A percentile compares a stretch with the other conserved stretches of the same genome.
phyloP scores from a whole-genome alignment of 1,140 invertebrate species.

The Cherax destructor region DNA sequence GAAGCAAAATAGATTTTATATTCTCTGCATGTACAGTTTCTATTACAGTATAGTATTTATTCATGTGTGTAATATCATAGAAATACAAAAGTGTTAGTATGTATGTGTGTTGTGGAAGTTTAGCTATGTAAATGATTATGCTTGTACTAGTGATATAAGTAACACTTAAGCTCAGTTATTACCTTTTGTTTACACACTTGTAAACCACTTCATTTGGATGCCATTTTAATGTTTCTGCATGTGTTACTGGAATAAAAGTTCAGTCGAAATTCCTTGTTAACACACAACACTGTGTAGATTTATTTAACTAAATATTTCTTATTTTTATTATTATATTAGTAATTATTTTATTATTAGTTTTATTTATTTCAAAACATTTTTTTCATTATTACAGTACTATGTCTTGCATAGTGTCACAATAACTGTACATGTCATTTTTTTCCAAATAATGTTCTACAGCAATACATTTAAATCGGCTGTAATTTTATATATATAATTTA shows the following conservation, averaged over 20 bases:
- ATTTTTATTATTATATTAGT: no score
- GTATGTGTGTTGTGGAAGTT: neutral
- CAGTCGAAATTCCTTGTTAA: neutral
- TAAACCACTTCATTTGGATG: no score
- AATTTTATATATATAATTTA: no score
- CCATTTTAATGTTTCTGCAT: neutral
- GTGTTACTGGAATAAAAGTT: neutral
- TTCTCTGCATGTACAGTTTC: constrained; percentile 12
- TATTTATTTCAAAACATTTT: no score
- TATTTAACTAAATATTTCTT: no score
- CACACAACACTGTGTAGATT: neutral
- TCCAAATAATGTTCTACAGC: no score
- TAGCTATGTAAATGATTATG: neutral
- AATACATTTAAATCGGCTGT: no score
- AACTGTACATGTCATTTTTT: no score
- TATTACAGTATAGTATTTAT: neutral
- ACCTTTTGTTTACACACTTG: no score
- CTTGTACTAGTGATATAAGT: neutral
- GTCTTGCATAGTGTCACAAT: no score
- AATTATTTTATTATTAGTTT: no score
- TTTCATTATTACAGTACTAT: no score
- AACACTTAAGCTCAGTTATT: neutral
- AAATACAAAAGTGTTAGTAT: neutral
- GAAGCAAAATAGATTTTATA: neutral
- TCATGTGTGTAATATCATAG: neutral